Base-by-base conservation (phyloP, 2,113 vertebrate species). In the Triplophysa dalaica region DNA sequence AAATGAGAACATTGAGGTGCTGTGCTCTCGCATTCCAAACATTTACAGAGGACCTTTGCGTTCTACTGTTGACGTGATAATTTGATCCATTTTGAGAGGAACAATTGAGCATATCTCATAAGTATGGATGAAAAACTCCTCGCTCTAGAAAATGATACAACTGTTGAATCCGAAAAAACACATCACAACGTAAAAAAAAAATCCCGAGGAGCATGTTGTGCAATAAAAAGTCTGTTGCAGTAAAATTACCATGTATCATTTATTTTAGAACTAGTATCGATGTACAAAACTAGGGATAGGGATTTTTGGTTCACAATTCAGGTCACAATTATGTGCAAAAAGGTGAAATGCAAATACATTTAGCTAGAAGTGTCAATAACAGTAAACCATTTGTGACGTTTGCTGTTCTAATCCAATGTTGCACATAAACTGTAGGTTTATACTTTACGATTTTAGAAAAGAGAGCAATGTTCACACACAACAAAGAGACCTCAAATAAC, bases 11-110 rank as follows among this genome's bases (percentile, higher is more conserved):
- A 70, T 52, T 80, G 45, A 69, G 82, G 85, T 86, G 86, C 86
- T 85, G 81, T 70, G 54, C 82, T 86, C 75, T 84, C 85, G 86
- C 86, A 85, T 86, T 86, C 85, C 81, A 82, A 70, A 62, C 14
- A 64, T 56, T 24, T 60, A 50, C 62, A 73, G 29, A 67, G 62
- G 16, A 14, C 48, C 62, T 60, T 48, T 69, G 22, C 3, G 22
- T 8, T 73, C n/a, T 73, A 29, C 6, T n/a, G 11, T 38, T 8
- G 6, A 56, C 54, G 21, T 56, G 69, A 29, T 60, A 22, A 48
- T 48, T 43, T 21, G 6, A 48, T 68, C 66, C n/a, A 7, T 24
- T 68, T 16, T 3, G 19, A 7, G 43, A 67, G n/a, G 2, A 67
- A 48, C 12, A 48, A 68, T 48, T 48, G n/a, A 22, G 41, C 11